Conservation (phyloP, 2,888 invertebrate species). For the Eupithecia subumbrata region DNA sequence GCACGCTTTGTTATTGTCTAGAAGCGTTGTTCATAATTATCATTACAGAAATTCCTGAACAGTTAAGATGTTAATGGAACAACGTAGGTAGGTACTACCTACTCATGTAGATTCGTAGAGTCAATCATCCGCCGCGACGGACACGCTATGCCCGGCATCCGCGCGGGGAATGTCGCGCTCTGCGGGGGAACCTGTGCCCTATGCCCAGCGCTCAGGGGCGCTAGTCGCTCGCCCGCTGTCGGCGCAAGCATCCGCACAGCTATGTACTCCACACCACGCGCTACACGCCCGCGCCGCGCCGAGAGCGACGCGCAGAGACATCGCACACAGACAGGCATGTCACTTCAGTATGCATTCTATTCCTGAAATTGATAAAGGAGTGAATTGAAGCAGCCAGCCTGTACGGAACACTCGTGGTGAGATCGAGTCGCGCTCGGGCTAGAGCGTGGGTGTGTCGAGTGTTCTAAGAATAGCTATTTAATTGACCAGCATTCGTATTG, state of each 20-base stretch:
- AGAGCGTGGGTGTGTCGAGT: neutral
- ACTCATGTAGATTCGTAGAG: neutral
- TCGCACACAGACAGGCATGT: neutral
- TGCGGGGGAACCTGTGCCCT: neutral
- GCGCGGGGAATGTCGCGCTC: neutral
- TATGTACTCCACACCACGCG: neutral
- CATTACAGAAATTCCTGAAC: neutral
- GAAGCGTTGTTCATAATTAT: neutral
- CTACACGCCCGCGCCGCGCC: neutral
- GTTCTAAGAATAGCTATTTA: neutral
- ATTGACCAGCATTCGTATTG: neutral
- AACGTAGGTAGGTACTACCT: neutral
- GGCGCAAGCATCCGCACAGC: neutral
- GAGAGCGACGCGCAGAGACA: neutral
- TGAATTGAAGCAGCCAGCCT: neutral
- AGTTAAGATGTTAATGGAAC: neutral
- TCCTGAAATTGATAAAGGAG: neutral
- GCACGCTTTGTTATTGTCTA: neutral
- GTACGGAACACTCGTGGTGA: neutral
- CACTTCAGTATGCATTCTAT: neutral
- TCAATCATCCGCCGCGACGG: slow-evolving; percentile 3
- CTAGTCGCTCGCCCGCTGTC: neutral
- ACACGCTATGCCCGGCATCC: neutral
- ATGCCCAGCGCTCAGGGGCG: neutral
- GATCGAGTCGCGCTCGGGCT: neutral